These are phyloP conservation scores for Odontophorus gujanensis DNA, from an alignment of 2,113 vertebrate species.

Conservation along the genomic window DNA sequence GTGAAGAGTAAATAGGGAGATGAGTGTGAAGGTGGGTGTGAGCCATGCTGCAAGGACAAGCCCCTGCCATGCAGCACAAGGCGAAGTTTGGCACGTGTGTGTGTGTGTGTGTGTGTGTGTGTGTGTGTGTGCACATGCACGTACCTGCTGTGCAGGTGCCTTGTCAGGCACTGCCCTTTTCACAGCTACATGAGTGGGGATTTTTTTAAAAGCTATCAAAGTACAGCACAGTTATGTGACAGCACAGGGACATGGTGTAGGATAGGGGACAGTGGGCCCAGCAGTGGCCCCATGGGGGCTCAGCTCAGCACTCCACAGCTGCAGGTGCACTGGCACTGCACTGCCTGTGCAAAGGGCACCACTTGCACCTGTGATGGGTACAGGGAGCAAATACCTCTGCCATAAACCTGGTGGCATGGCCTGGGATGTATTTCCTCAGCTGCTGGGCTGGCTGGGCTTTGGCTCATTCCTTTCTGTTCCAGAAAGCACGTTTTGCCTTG, in stretches of 20 bases:
- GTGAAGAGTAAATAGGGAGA: neutral
- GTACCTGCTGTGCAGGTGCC: rapidly evolving
- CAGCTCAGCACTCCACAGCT: neutral
- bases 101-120: rapidly evolving
- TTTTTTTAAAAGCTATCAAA: no score
- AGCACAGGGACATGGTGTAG: neutral
- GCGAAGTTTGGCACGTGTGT: rapidly evolving
- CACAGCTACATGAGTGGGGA: neutral
- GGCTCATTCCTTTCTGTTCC: neutral
- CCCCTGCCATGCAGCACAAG: rapidly evolving
- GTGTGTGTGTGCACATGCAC: rapidly evolving
- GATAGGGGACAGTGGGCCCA: neutral
- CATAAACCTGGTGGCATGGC: neutral
- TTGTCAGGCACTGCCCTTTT: neutral
- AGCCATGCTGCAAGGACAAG: rapidly evolving
- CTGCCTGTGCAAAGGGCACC: neutral
- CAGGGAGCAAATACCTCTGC: neutral
- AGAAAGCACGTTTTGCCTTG: neutral
- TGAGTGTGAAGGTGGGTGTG: rapidly evolving
- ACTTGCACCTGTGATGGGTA: rapidly evolving
- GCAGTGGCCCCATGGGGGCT: no score
- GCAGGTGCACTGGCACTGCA: neutral
- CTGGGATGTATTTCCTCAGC: neutral
- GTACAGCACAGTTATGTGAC: neutral
- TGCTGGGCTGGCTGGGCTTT: neutral